Percentiles rank a stretch among this genome's conserved stretches.
phyloP scores from a whole-genome alignment of 2,113 vertebrate genomes.

The Catagonus wagneri region DNA sequence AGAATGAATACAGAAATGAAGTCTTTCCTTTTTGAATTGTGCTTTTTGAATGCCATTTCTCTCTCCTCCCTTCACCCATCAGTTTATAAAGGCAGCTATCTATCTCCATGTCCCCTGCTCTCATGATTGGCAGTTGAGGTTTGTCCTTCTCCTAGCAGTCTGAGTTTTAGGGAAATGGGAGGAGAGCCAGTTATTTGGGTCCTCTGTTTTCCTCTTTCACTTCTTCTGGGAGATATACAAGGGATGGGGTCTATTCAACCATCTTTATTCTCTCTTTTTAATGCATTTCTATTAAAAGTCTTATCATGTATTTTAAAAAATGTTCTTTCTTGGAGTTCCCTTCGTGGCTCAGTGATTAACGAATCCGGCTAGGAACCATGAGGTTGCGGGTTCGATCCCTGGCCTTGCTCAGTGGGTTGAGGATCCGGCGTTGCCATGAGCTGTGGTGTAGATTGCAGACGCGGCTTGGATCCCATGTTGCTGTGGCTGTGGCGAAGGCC shows the following conservation, averaged over 20 bases:
- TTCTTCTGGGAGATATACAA: background rate
- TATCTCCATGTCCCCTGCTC: background rate
- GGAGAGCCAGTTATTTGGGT: background rate
- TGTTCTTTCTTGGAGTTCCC: background rate
- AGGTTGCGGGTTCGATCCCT: too few relatives aligned
- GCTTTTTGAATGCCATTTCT: background rate
- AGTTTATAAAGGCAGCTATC: background rate
- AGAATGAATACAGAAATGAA: slow-evolving; percentile 11
- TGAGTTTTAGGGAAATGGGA: background rate
- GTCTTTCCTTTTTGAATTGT: background rate
- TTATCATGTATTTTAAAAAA: slow-evolving; percentile 1
- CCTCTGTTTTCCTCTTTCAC: background rate
- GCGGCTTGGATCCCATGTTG: too few relatives aligned
- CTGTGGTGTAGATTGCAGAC: too few relatives aligned
- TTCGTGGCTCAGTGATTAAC: too few relatives aligned
- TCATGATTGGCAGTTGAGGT: background rate
- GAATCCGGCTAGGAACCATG: too few relatives aligned
- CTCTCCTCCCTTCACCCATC: background rate
- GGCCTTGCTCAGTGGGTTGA: too few relatives aligned
- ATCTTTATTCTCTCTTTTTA: background rate
- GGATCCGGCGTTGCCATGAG: too few relatives aligned
- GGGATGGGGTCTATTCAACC: background rate
- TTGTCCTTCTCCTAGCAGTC: background rate
- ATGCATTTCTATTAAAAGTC: background rate
- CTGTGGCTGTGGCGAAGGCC: too few relatives aligned